Conservation (phyloP, 2,113 vertebrate genomes). For the Amazona vittata region DNA sequence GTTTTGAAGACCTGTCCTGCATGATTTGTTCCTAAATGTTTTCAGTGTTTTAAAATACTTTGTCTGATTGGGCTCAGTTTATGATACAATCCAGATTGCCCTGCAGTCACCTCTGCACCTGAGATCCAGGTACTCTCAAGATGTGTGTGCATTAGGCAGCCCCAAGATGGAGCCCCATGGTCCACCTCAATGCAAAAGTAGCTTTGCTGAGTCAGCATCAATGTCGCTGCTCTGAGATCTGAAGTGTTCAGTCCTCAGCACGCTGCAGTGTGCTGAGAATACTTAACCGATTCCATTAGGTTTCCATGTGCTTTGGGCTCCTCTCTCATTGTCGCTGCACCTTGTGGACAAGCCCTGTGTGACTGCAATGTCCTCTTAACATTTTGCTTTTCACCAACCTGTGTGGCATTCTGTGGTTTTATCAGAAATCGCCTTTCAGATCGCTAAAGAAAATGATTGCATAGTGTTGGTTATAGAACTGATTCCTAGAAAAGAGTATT, state of each 20-base stretch:
- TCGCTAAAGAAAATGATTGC: not conserved
- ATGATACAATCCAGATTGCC: not conserved
- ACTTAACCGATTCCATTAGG: rapidly evolving
- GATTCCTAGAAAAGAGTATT: not conserved
- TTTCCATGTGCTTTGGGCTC: not conserved
- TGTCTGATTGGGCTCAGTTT: not conserved
- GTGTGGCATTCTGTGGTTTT: not conserved
- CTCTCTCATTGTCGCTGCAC: not conserved
- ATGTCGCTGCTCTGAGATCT: rapidly evolving
- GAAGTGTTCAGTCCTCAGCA: not conserved
- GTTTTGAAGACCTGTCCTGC: not conserved
- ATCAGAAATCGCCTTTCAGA: not conserved
- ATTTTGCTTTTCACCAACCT: not conserved
- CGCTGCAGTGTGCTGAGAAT: not conserved
- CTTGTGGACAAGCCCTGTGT: not conserved
- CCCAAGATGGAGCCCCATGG: not conserved
- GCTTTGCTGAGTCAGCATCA: not conserved
- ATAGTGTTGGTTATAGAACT: not conserved
- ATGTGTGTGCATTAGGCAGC: not conserved
- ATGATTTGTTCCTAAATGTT: not conserved
- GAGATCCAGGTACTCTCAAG: not conserved
- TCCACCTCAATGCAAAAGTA: not conserved
- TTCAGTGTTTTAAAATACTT: not conserved
- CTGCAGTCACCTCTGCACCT: not conserved
- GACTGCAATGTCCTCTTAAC: not conserved